Base-by-base conservation (phyloP, 2,797 vertebrate species). In the Tapera naevia region DNA sequence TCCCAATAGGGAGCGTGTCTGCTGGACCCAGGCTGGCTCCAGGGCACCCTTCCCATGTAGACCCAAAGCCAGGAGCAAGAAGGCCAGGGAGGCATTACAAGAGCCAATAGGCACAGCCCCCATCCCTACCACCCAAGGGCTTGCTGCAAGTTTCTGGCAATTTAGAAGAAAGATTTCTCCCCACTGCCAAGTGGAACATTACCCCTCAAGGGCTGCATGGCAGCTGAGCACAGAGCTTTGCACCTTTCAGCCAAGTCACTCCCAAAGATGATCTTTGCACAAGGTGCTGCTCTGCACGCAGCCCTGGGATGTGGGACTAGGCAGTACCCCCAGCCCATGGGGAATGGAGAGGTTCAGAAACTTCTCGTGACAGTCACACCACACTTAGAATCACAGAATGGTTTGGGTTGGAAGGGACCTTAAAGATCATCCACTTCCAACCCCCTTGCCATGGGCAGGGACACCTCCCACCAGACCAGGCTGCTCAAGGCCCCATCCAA, bases 51-150 rank as follows among this genome's bases (percentile, higher is more conserved):
- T 25, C 17, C 33, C 6, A 23, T 33, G 11, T 53, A 85, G 37
- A 69, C 23, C 17, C 37, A 41, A 0, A 0, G 41, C 37, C 60
- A 82, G 56, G 12, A 82, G 18, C 0, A 0, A 79, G 37, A 51
- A 65, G 67, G 33, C 9, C 27, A 43, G 43, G 39, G 23, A 72
- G 45, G 30, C 16, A 84, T 46, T 46, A 46, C 19, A 46, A 86
- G 46, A 70, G 5, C 16, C 50, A 46, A 15, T 15, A 76, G n/a
- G 39, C 45, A 60, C 2, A 0, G 5, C 3, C 13, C 37, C 43
- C 18, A 15, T 24, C 21, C 45, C 46, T 37, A 57, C 43, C 62
- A 25, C 22, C 37, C 21, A 33, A 81, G 24, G 24, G 17, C 50
- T 71, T 74, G n/a, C 28, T 46, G 56, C 28, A 51, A 32, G 23